Conservation (phyloP, 1,140 invertebrate genomes). For the Rhopalosiphum maidis region DNA sequence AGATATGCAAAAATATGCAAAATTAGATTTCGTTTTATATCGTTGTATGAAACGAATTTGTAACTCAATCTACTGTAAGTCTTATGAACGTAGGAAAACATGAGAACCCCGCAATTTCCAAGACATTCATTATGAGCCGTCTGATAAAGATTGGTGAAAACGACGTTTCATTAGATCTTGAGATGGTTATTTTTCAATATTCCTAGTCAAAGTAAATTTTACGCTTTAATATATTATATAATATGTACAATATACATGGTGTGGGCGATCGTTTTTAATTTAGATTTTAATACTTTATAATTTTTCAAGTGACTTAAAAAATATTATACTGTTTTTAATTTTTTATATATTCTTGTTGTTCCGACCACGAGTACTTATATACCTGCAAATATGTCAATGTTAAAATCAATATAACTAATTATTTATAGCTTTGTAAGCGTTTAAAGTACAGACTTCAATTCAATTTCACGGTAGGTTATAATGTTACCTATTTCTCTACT, state of each 20-base stretch:
- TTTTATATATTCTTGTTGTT: background rate
- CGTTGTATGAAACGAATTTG: background rate
- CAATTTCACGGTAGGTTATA: background rate
- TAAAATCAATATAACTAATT: background rate
- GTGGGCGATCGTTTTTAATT: background rate
- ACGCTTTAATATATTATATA: background rate
- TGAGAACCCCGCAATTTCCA: background rate
- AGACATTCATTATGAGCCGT: background rate
- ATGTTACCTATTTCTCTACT: background rate
- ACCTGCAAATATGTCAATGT: background rate
- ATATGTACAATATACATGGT: background rate
- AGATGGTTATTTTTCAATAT: background rate
- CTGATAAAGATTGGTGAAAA: background rate
- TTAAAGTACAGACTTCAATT: background rate
- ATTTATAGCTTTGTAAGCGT: background rate
- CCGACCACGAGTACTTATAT: background rate
- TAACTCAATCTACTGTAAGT: background rate
- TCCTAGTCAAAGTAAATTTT: background rate
- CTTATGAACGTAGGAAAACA: background rate
- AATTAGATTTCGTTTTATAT: background rate
- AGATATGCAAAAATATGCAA: constrained; percentile 9
- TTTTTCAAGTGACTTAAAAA: background rate
- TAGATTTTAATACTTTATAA: background rate
- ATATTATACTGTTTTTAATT: background rate
- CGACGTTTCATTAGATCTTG: too few species aligned